Conservation (phyloP, 2,113 vertebrate species). For the Callospermophilus lateralis region DNA sequence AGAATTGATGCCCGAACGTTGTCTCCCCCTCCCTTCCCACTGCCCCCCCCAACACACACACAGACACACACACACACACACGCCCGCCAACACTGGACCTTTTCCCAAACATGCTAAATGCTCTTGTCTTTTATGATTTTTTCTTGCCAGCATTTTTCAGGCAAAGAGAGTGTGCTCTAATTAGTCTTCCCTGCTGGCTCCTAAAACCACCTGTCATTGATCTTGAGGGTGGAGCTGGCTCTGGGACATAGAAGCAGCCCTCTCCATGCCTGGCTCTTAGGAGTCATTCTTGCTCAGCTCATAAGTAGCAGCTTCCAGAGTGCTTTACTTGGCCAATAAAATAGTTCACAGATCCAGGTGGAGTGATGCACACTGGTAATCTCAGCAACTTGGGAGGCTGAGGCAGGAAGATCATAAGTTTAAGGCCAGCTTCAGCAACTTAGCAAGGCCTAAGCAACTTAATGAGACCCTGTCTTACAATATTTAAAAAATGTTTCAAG, state of each 20-base stretch:
- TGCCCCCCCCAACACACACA: background rate
- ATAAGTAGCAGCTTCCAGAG: background rate
- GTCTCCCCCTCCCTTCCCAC: background rate
- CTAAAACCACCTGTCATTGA: background rate
- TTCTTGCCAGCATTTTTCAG: background rate
- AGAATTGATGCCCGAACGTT: background rate
- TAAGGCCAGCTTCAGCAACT: too few relatives aligned
- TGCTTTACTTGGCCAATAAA: background rate
- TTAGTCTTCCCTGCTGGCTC: background rate
- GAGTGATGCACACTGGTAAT: too few relatives aligned
- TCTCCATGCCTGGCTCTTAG: background rate
- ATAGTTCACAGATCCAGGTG: background rate
- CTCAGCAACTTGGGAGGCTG: too few relatives aligned
- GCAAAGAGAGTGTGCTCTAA: background rate
- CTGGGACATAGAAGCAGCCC: background rate
- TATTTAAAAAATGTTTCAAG: too few relatives aligned
- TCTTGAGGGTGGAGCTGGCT: background rate
- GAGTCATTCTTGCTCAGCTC: background rate
- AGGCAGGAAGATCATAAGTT: too few relatives aligned
- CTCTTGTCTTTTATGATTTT: background rate
- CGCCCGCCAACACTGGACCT: background rate
- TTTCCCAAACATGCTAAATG: background rate
- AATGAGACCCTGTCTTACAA: too few relatives aligned
- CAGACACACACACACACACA: background rate
- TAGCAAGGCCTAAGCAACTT: too few relatives aligned